phyloP scores from a whole-genome alignment of 2,888 invertebrate species.

The Lithophane leautieri region DNA sequence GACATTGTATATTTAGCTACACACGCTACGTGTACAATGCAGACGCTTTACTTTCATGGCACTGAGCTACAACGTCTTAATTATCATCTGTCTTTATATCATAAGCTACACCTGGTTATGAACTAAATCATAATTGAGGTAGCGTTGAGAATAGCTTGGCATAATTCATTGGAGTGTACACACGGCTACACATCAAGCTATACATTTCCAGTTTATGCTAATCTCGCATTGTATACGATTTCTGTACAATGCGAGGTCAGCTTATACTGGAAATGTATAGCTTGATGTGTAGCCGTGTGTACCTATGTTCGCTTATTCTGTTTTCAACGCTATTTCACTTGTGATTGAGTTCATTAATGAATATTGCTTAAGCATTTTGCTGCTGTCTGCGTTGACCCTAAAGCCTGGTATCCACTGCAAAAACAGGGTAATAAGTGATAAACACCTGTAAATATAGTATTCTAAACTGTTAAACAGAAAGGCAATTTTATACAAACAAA shows the following conservation, averaged over 20 bases:
- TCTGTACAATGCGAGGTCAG: too few species aligned
- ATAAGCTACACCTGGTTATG: not conserved
- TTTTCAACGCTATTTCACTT: not conserved
- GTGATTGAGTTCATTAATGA: not conserved
- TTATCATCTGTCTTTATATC: slow-evolving; percentile 28
- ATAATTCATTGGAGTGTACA: not conserved
- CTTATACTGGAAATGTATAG: too few species aligned
- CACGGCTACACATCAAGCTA: too few species aligned
- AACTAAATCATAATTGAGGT: not conserved
- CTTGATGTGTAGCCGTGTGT: too few species aligned
- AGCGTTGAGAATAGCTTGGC: not conserved
- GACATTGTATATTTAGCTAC: slow-evolving; percentile 66
- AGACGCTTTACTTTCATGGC: slow-evolving; percentile 59
- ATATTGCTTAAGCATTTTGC: not conserved
- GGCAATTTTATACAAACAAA: not conserved
- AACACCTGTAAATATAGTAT: not conserved
- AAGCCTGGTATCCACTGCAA: not conserved
- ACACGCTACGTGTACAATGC: slow-evolving; percentile 60
- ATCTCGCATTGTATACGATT: too few species aligned
- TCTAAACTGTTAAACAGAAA: not conserved
- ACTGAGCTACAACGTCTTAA: slow-evolving; percentile 54
- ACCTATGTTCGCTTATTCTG: not conserved
- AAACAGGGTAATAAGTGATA: not conserved
- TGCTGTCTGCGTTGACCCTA: not conserved
- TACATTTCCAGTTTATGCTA: too few species aligned